Percentiles rank a stretch among this genome's conserved stretches.
Evolutionary conservation across 2,797 vertebrate genomes (phyloP).

Genomic region (Sebastes matsubarae): DNA sequence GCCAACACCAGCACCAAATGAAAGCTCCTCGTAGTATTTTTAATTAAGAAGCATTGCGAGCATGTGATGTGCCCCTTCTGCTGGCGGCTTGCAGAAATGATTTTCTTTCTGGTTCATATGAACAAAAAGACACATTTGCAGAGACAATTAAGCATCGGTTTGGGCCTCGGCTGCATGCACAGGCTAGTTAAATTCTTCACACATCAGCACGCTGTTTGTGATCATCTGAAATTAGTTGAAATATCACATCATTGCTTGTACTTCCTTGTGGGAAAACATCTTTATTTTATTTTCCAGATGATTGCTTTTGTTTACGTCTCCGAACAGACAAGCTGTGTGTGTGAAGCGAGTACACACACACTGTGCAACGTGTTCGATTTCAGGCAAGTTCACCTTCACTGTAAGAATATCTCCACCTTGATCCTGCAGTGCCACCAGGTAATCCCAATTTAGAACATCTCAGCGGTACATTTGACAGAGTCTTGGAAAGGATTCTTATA

Average conservation of each 20-base stretch:
- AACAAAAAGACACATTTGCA: slow-evolving; percentile 11
- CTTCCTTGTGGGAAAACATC: not conserved
- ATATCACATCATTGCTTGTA: not conserved
- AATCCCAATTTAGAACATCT: not conserved
- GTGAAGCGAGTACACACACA: not conserved
- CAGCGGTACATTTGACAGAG: not conserved
- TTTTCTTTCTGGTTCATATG: not conserved
- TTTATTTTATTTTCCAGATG: not conserved
- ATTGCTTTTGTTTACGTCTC: not conserved
- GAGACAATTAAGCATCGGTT: not conserved
- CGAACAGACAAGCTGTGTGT: not conserved
- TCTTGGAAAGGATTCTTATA: not conserved
- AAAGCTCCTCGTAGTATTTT: not conserved
- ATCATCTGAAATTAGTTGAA: not conserved
- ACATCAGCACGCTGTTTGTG: not conserved
- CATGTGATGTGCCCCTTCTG: not conserved
- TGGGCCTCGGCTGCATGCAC: not conserved
- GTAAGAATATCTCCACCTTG: not conserved
- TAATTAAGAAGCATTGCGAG: not conserved
- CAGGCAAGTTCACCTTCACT: not conserved
- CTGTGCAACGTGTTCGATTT: not conserved
- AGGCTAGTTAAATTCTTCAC: not conserved
- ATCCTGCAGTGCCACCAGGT: not conserved
- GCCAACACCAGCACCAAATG: not conserved
- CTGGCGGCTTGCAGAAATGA: not conserved